These are phyloP conservation scores for Bos indicus DNA, from an alignment of 2,113 vertebrate genomes.

Conservation along the genomic window DNA sequence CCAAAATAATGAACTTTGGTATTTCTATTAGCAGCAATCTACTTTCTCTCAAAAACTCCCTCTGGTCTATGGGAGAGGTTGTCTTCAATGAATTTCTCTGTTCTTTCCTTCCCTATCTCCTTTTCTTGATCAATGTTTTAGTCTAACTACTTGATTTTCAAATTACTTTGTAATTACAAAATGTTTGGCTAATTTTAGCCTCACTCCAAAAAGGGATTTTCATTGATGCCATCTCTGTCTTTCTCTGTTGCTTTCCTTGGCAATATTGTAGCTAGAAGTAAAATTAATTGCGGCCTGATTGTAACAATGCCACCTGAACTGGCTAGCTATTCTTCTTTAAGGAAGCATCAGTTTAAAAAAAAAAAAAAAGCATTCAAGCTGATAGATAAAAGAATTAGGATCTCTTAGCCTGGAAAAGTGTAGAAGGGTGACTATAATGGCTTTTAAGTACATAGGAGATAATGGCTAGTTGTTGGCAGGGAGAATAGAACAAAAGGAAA, in stretches of 20 bases:
- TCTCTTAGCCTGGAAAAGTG: conserved; percentile 36
- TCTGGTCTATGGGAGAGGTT: not conserved
- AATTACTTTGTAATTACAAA: conserved; percentile 67
- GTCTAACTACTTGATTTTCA: conserved; percentile 63
- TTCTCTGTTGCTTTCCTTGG: conserved; percentile 43
- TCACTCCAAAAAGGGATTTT: conserved; percentile 52
- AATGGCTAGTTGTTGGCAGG: conserved; percentile 21
- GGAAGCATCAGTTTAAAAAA: conserved; percentile 31
- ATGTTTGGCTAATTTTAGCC: conserved; percentile 70
- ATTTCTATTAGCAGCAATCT: not conserved
- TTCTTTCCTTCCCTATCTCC: not conserved
- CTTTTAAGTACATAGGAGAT: conserved; percentile 32
- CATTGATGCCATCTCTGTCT: conserved; percentile 34
- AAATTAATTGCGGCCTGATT: conserved; percentile 51
- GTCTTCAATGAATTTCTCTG: conserved; percentile 25
- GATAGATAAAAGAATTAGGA: conserved; percentile 43
- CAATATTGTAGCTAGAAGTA: conserved; percentile 13
- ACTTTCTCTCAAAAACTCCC: conserved; percentile 26
- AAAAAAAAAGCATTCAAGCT: conserved; percentile 13
- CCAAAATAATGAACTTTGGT: not conserved
- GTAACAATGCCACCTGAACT: conserved; percentile 55
- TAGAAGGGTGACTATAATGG: conserved; percentile 34
- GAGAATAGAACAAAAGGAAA: conserved; percentile 32
- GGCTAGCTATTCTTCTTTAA: conserved; percentile 48
- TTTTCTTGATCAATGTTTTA: conserved; percentile 59